These are phyloP conservation scores for Odontophorus gujanensis DNA, from an alignment of 2,113 vertebrate species.

Conservation along the genomic window DNA sequence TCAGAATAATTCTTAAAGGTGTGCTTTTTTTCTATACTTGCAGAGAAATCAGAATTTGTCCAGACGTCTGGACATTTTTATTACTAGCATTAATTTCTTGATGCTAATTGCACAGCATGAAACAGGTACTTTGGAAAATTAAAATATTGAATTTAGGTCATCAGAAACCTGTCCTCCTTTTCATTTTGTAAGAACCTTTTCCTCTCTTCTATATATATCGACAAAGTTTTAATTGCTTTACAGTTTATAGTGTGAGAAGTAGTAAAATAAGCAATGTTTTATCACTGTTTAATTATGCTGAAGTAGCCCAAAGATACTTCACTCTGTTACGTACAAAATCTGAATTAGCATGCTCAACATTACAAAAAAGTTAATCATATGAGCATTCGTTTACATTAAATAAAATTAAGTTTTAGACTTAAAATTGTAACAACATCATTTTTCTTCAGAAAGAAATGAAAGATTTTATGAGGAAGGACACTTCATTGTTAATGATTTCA, in stretches of 20 bases:
- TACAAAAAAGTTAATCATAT: conserved; percentile 16
- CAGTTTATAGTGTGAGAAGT: not conserved
- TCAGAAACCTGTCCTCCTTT: not conserved
- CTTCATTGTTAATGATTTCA: conserved; percentile 87
- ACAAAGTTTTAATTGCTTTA: not conserved
- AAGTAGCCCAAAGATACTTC: not conserved
- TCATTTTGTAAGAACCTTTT: not conserved
- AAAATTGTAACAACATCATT: conserved; percentile 80
- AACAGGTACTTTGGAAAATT: not conserved
- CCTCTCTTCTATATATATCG: not conserved
- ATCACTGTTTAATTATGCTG: not conserved
- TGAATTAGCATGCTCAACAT: not conserved
- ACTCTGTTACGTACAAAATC: not conserved
- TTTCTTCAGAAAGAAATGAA: conserved; percentile 81
- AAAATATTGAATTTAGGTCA: not conserved
- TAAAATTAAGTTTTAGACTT: conserved; percentile 76
- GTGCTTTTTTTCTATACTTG: not conserved
- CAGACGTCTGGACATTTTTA: not conserved
- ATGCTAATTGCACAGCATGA: not conserved
- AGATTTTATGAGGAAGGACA: conserved; percentile 84
- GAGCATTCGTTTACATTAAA: conserved; percentile 29
- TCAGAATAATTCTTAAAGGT: not conserved
- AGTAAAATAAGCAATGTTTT: not conserved
- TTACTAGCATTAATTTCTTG: not conserved
- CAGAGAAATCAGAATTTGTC: not conserved